Evolutionary conservation across 2,888 invertebrate species (phyloP), one percentile per base, ranked within the genome.

Genomic region (Drosophila barbarae): DNA sequence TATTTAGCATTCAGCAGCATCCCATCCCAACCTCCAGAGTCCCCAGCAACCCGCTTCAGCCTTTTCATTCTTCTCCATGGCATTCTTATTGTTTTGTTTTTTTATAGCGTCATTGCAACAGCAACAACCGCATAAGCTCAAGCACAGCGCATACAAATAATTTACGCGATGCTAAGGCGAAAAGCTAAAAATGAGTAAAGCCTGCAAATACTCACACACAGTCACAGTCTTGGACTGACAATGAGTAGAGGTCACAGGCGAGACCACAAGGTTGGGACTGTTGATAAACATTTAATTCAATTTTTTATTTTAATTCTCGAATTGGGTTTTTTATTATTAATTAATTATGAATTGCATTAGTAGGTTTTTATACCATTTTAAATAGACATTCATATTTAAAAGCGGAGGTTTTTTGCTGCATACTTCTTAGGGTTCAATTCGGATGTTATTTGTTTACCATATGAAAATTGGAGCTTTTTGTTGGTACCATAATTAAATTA

Each of bases 151-250:
- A 77, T 72, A 83, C 84, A 85, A 85, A 78, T 80, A 85, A 81
- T 85, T 79, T 77, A 80, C 84, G 82, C 84, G 68, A 77, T 65
- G 73, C 71, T 55, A 74, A 58, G 69, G 69, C 78, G 75, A 77
- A 84, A 85, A 81, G 82, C 84, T 81, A 80, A 81, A 85, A 82
- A 82, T 84, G 71, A 84, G 79, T 85, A 78, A 81, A 77, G 68
- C 52, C 66, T 73, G 54, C 70, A 68, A 55, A 55, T 42, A 60
- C 51, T 52, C 59, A 64, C 54, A 55, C 50, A 61, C 49, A 63
- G 2, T 21, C 55, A 67, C 38, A 46, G 30, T 30, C 30, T 30
- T 46, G 46, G 18, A 18, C 46, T 46, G 46, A 46, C 46, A 46
- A 61, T 55, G 54, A 46, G 74, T 57, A 69, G 47, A 30, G 18